These are phyloP conservation scores for Lepidochrysops patricia DNA, from an alignment of 2,888 invertebrate species.

Conservation along the genomic window DNA sequence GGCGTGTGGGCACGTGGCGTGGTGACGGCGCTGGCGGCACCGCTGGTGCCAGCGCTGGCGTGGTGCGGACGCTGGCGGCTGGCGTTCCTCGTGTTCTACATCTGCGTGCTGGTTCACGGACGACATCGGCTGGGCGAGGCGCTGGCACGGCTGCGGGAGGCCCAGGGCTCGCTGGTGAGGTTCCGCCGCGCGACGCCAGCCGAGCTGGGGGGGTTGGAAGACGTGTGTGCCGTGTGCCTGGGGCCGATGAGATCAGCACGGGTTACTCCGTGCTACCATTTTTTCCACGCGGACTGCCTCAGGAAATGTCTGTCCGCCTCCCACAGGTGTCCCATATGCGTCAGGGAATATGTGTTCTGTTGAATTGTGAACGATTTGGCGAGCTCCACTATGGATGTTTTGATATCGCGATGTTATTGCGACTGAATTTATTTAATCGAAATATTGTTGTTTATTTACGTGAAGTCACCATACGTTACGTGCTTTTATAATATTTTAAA, in stretches of 20 bases:
- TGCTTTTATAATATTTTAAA: not conserved
- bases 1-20: slow-evolving; percentile 77
- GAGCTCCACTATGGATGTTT: not conserved
- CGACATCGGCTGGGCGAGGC: slow-evolving; percentile 77
- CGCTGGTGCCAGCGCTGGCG: slow-evolving; percentile 73
- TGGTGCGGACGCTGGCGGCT: slow-evolving; percentile 75
- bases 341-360: slow-evolving; percentile 76
- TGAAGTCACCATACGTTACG: not conserved
- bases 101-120: slow-evolving; percentile 79
- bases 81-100: slow-evolving; percentile 74
- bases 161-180: slow-evolving; percentile 75
- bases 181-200: slow-evolving; percentile 78
- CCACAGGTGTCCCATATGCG: slow-evolving; percentile 84
- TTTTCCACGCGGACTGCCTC: slow-evolving; percentile 86
- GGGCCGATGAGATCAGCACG: slow-evolving; percentile 80
- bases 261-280: slow-evolving; percentile 85
- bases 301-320: slow-evolving; percentile 81
- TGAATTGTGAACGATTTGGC: slow-evolving; percentile 32
- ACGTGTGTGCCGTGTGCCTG: slow-evolving; percentile 86
- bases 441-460: not conserved
- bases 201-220: slow-evolving; percentile 80
- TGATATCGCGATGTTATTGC: not conserved
- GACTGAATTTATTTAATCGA: not conserved
- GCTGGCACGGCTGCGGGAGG: slow-evolving; percentile 69
- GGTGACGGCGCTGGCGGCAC: slow-evolving; percentile 72